phyloP scores from a whole-genome alignment of 2,113 vertebrate species.

The Carassius carassius region DNA sequence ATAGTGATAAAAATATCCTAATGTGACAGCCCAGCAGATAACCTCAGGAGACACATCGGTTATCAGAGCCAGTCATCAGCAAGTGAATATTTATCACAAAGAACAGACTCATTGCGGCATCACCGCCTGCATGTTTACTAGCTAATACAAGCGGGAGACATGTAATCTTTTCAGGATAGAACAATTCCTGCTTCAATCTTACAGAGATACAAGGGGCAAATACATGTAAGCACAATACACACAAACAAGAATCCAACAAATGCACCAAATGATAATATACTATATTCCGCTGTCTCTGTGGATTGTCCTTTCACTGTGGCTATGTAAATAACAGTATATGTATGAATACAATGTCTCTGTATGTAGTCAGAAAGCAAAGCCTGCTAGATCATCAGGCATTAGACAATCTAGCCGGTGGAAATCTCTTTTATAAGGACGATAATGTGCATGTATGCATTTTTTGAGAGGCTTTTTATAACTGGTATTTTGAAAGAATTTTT shows the following conservation, averaged over 20 bases:
- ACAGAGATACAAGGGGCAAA: constrained; percentile 16
- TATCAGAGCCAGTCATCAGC: constrained; percentile 78
- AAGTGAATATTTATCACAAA: constrained; percentile 80
- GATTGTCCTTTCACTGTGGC: constrained; percentile 18
- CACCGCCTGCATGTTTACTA: constrained; percentile 71
- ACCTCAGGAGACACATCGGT: constrained; percentile 76
- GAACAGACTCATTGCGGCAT: constrained; percentile 67
- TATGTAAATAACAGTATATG: neutral
- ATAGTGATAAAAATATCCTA: constrained; percentile 81
- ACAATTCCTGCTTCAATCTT: constrained; percentile 40
- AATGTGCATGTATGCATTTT: constrained; percentile 14
- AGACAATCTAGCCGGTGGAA: neutral
- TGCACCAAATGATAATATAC: neutral
- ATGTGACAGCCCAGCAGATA: constrained; percentile 76
- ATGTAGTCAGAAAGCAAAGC: neutral
- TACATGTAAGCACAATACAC: constrained; percentile 17
- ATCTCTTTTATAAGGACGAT: neutral
- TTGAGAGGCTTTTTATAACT: constrained; percentile 12
- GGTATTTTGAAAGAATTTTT: constrained; percentile 18
- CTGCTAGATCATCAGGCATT: constrained; percentile 26
- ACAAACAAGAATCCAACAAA: constrained; percentile 9
- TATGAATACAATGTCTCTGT: neutral
- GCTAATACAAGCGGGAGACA: constrained; percentile 61
- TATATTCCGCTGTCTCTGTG: constrained; percentile 16
- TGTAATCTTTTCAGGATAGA: constrained; percentile 43